Base-by-base conservation (phyloP, 2,888 invertebrate genomes). In the Drosophila yooni region DNA sequence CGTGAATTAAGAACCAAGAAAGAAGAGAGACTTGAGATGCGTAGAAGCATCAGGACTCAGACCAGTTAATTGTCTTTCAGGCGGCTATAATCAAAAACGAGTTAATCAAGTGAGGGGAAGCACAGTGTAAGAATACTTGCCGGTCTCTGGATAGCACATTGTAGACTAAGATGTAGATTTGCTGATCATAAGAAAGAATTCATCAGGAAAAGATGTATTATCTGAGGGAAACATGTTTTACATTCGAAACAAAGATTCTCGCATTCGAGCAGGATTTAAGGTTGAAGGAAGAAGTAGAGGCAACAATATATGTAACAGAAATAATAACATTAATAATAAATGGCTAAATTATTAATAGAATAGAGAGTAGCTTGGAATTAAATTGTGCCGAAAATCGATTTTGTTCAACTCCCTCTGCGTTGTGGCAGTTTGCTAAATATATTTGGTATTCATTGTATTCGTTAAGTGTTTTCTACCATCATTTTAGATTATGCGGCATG, bases 401-500 rank as follows among this genome's bases (percentile, higher is more conserved):
- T 34, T 15, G 10, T 34, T 15, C 5, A 53, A 21, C 4, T 2
- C 15, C 15, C 52, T 33, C 18, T 10, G 46, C 7, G 10, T 27
- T 33, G 18, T 61, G 48, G 31, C 21, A 52, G 52, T 46, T 46
- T 46, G 21, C 13, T 3, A 2, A 10, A 33, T 31, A 31, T 15
- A 18, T 34, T 34, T 46, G 8, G 34, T 33, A 50, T 70, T 46
- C 53, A n/a, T 43, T 40, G 29, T 58, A 15, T 34, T n/a, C 33
- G n/a, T 15, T 40, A 36, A 60, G 70, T 58, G 38, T 61, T 60
- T 46, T 11, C 48, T 25, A 43, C 33, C 34, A 70, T 63, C 71
- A 54, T 64, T 64, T 59, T 60, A 27, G 60, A 60, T 70, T 71
- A 71, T 70, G 54, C 48, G 43, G 36, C 43, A 36, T 36, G 46